phyloP scores from a whole-genome alignment of 2,797 vertebrate genomes.

The Acanthurus tractus region DNA sequence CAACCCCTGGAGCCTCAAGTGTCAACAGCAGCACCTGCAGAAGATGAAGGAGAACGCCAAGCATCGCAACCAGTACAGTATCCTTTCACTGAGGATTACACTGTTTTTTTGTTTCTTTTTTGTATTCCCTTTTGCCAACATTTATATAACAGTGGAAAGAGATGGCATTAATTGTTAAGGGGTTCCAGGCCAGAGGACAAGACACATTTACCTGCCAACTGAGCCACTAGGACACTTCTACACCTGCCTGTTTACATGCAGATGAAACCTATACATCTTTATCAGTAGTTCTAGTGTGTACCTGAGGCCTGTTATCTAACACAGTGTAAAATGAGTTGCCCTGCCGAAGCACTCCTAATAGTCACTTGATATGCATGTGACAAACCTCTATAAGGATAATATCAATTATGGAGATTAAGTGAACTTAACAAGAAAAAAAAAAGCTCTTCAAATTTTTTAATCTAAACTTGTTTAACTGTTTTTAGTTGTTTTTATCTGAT shows the following conservation, averaged over 20 bases:
- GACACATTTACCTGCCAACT: not conserved
- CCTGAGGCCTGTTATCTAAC: slow-evolving; percentile 2
- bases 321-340: not conserved
- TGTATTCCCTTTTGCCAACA: not conserved
- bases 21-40: slow-evolving; percentile 95
- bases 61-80: slow-evolving; percentile 96
- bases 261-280: not conserved
- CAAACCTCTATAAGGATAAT: not conserved
- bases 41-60: slow-evolving; percentile 95
- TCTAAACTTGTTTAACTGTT: not conserved
- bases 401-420: not conserved
- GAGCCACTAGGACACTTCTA: not conserved
- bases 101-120: not conserved
- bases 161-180: not conserved
- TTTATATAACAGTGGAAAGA: not conserved
- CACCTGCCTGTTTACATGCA: slow-evolving; percentile 7
- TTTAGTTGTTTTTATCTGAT: not conserved
- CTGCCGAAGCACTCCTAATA: slow-evolving; percentile 28
- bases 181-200: slow-evolving; percentile 2
- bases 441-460: not conserved
- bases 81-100: slow-evolving; percentile 82
- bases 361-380: slow-evolving; percentile 6
- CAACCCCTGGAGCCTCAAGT: slow-evolving; percentile 97
- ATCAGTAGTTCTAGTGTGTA: slow-evolving; percentile 6
- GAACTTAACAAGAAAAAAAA: not conserved